A percentile compares a stretch with the other conserved stretches of the same genome.
Conservation (phyloP, 1,140 invertebrate genomes). For the Aphis gossypii region DNA sequence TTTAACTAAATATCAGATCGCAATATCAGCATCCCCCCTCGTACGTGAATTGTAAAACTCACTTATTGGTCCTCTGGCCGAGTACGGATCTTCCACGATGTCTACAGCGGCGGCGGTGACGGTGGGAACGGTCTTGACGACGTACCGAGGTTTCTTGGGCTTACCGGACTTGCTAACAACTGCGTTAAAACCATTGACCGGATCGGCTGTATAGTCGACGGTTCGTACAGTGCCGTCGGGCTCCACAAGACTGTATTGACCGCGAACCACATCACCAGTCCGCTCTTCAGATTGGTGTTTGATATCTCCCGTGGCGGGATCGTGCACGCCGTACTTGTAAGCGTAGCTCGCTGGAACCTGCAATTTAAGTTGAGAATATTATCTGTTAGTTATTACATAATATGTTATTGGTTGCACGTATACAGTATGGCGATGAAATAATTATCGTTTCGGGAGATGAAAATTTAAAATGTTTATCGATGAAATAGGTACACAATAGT, state of each 20-base stretch:
- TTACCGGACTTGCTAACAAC: slow-evolving; percentile 67
- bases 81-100: neutral
- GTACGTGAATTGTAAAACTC: neutral
- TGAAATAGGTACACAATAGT: neutral
- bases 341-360: slow-evolving; percentile 66
- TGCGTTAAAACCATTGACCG: slow-evolving; percentile 72
- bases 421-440: neutral
- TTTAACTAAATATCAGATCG: too few relatives aligned
- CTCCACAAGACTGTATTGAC: slow-evolving; percentile 65
- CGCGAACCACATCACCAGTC: slow-evolving; percentile 68
- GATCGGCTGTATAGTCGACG: slow-evolving; percentile 72
- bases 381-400: too few relatives aligned
- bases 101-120: neutral
- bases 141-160: neutral
- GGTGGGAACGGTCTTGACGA: neutral
- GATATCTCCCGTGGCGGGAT: slow-evolving; percentile 69
- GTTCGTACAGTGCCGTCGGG: slow-evolving; percentile 68
- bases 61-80: slow-evolving; percentile 49
- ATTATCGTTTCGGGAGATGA: neutral
- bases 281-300: slow-evolving; percentile 71
- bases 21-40: too few relatives aligned
- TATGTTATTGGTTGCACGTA: too few relatives aligned
- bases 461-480: neutral
- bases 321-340: slow-evolving; percentile 68
- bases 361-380: neutral